phyloP scores from a whole-genome alignment of 2,797 vertebrate species.

The Chrosomus eos region DNA sequence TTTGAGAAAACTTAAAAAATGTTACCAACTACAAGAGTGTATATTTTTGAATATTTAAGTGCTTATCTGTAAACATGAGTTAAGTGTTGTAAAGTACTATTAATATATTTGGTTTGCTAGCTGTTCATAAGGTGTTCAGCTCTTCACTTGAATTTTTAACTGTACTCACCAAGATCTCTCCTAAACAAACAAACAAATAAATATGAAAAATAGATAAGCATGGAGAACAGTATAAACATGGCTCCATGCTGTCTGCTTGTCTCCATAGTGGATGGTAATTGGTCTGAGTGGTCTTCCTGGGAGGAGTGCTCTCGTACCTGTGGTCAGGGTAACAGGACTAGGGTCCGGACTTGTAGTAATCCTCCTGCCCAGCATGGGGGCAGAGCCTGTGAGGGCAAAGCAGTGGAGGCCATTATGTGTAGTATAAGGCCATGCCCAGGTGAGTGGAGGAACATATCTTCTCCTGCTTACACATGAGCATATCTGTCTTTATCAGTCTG shows the following conservation, averaged over 20 bases:
- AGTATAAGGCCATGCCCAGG: conserved; percentile 90
- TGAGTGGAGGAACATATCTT: conserved; percentile 62
- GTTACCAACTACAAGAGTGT: background rate
- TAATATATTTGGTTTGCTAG: background rate
- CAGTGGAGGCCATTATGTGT: conserved; percentile 86
- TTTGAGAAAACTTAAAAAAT: background rate
- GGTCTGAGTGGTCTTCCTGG: conserved; percentile 94
- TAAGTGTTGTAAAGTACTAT: too few relatives aligned
- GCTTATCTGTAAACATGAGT: background rate
- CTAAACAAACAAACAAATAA: background rate
- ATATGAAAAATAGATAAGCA: background rate
- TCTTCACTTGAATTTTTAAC: background rate
- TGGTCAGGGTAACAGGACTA: conserved; percentile 90
- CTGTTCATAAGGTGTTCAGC: background rate
- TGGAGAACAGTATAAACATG: background rate
- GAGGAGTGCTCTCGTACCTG: conserved; percentile 93
- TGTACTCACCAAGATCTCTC: background rate
- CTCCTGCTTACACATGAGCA: background rate
- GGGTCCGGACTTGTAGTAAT: conserved; percentile 86
- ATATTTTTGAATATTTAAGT: background rate
- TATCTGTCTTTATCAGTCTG: conserved; percentile 17
- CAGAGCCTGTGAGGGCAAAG: conserved; percentile 82
- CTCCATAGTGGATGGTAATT: conserved; percentile 87
- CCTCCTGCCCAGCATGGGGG: conserved; percentile 86
- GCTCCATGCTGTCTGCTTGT: background rate